Base-by-base conservation (phyloP, 2,797 vertebrate genomes). In the Sparidentex hasta region DNA sequence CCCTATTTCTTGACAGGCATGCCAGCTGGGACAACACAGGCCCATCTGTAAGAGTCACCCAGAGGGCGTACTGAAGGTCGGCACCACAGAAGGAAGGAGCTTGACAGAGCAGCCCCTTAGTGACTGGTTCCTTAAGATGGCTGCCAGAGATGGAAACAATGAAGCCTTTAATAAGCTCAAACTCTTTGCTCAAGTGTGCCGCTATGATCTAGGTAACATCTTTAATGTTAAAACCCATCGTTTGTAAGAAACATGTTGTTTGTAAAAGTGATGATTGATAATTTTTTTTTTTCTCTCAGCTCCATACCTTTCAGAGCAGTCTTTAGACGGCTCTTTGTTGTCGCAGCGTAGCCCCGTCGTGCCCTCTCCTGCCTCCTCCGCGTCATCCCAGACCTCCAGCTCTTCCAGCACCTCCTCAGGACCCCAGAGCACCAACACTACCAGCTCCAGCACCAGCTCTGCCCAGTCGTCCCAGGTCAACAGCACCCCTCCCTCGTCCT, bases 121-220 rank as follows among this genome's bases (percentile, higher is more conserved):
- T 1, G 98, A 99, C 74, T 99, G 98, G 98, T 99, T 99, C 93
- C 96, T 97, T 58, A 98, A 98, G 92, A 93, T 94, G 94, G 94
- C 96, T 79, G 92, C 96, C 84, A 97, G 96, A 83, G 93, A 94
- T 0, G 90, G 96, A 90, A 97, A 96, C 96, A 97, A 92, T 17
- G 98, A 99, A 84, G 96, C 97, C 0, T 98, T 98, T 93, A 97
- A 96, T 92, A 98, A 97, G 93, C 97, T 99, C 89, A 98, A 97
- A 88, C 95, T 99, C 61, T 99, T 98, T 21, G 98, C 98, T 80
- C 98, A 99, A 98, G 98, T 99, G 85, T 99, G 97, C 95, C 96
- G 96, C 94, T 97, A 98, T 0, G 97, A 99, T 86, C 91, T 99
- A 88, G 98, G 98, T 99, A 97, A 81, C 8, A 9, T 17, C 23